phyloP scores from a whole-genome alignment of 2,797 vertebrate species.

The Allenopithecus nigroviridis region DNA sequence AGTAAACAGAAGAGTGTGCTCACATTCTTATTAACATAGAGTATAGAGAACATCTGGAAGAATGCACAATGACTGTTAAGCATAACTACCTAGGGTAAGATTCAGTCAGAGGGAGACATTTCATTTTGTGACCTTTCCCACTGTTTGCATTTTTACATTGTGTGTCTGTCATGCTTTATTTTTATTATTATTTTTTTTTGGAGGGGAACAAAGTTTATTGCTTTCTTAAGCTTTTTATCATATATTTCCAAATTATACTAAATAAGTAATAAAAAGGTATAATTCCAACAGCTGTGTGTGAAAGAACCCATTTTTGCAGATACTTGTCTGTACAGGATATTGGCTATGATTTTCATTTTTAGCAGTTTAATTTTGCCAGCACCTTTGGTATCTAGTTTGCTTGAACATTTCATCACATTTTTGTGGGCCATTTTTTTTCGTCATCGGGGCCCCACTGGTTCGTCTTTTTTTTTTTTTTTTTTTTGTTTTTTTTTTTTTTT shows the following conservation, averaged over 20 bases:
- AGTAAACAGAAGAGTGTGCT: background rate
- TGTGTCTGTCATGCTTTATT: background rate
- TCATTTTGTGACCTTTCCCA: background rate
- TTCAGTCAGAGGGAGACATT: background rate
- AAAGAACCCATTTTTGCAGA: background rate
- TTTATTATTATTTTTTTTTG: background rate
- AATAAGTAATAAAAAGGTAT: slow-evolving; percentile 1
- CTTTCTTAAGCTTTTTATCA: slow-evolving; percentile 32
- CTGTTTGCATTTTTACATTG: background rate
- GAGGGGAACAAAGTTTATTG: background rate
- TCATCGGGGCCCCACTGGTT: background rate
- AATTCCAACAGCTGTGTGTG: background rate
- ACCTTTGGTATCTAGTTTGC: background rate
- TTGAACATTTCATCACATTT: background rate
- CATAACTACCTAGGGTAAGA: background rate
- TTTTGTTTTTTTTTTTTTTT: background rate
- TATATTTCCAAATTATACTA: slow-evolving; percentile 26
- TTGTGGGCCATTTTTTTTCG: background rate
- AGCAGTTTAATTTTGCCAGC: background rate
- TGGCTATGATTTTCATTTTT: background rate
- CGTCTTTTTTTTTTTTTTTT: background rate
- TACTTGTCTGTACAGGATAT: background rate
- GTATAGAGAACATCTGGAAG: background rate
- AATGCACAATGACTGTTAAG: background rate
- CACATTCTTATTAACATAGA: background rate